Percentiles rank a stretch among this genome's conserved stretches.
phyloP scores from a whole-genome alignment of 2,888 invertebrate species.

The Erebia palarica region DNA sequence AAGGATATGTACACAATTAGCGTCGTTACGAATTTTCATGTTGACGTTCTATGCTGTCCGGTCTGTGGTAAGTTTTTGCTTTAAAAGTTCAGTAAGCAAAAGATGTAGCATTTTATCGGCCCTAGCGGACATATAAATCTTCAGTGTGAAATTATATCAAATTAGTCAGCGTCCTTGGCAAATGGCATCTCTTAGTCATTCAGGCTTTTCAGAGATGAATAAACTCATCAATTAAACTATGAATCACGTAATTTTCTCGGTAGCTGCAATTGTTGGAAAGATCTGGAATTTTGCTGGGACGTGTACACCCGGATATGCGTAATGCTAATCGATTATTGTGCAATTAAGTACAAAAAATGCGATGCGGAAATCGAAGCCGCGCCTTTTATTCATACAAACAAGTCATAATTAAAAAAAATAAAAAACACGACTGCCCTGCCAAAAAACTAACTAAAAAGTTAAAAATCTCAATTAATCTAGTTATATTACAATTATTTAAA shows the following conservation, averaged over 20 bases:
- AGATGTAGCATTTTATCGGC: slow-evolving; percentile 45
- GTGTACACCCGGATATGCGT: slow-evolving; percentile 19
- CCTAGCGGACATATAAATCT: slow-evolving; percentile 30
- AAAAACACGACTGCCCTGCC: too few relatives aligned
- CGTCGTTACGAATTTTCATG: too few relatives aligned
- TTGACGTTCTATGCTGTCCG: too few relatives aligned
- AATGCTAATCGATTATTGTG: slow-evolving; percentile 21
- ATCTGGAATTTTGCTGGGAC: slow-evolving; percentile 16
- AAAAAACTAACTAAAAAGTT: too few relatives aligned
- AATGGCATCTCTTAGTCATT: slow-evolving; percentile 52
- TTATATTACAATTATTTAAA: too few relatives aligned
- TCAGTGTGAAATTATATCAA: slow-evolving; percentile 50
- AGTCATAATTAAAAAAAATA: too few relatives aligned
- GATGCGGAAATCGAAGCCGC: background rate
- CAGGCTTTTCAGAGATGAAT: slow-evolving; percentile 46
- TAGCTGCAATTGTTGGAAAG: slow-evolving; percentile 20
- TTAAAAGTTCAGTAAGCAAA: background rate
- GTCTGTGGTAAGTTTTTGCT: too few relatives aligned
- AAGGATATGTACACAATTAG: too few relatives aligned
- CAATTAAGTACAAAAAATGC: slow-evolving; percentile 2
- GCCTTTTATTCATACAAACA: background rate
- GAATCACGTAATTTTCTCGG: slow-evolving; percentile 32
- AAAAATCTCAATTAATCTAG: too few relatives aligned
- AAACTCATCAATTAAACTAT: slow-evolving; percentile 43
- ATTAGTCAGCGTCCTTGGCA: slow-evolving; percentile 50